A percentile compares a stretch with the other conserved stretches of the same genome.
phyloP scores from a whole-genome alignment of 92 coral and sea anemone genomes.

The Phenganax subtilis region DNA sequence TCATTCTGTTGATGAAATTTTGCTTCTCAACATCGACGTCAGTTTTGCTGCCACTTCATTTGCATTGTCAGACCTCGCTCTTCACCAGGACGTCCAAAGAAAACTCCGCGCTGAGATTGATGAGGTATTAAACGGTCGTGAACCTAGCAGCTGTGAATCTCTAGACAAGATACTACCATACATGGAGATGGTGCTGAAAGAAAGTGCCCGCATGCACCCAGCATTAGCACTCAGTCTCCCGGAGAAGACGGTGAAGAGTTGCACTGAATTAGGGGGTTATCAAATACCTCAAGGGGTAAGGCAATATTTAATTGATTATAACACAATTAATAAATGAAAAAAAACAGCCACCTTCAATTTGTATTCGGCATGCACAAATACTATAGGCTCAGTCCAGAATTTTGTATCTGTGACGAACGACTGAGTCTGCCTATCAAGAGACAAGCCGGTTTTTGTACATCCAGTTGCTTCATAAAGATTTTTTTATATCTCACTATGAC shows the following conservation, averaged over 20 bases:
- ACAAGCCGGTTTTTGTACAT: too few relatives aligned
- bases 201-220: conserved; percentile 90
- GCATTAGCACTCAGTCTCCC: conserved; percentile 81
- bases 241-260: conserved; percentile 70
- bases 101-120: conserved; percentile 66
- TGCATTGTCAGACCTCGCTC: conserved; percentile 72
- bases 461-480: too few relatives aligned
- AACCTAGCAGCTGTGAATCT: conserved; percentile 57
- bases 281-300: conserved; percentile 87
- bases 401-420: too few relatives aligned
- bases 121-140: conserved; percentile 58
- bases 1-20: conserved; percentile 76
- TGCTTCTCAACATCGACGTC: conserved; percentile 74
- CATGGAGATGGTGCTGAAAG: conserved; percentile 80
- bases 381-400: too few relatives aligned
- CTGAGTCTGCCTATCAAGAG: too few relatives aligned
- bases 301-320: background rate
- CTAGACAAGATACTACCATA: conserved; percentile 70
- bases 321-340: too few relatives aligned
- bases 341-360: too few relatives aligned
- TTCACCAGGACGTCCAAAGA: conserved; percentile 53
- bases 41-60: conserved; percentile 85
- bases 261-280: conserved; percentile 70
- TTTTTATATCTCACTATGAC: too few relatives aligned
- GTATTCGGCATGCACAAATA: too few relatives aligned